Evolutionary conservation across 2,797 vertebrate species (phyloP), one percentile per base, ranked within the genome.

Genomic region (Acestrorhynchus altus): DNA sequence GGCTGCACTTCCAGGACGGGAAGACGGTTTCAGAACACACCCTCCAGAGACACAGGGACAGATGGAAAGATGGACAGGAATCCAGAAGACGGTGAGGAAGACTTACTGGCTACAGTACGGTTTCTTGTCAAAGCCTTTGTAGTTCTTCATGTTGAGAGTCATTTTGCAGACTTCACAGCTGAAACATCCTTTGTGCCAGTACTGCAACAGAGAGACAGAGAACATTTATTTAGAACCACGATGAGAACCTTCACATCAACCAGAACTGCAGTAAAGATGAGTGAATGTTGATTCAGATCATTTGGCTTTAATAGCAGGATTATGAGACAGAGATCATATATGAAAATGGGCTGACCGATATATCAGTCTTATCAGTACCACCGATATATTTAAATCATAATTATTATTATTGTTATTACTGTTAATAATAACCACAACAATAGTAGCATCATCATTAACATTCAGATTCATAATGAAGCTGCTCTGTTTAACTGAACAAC

Each of bases 101-200:
- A 22, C 98, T 98, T 87, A 99, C 98, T 96, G 97, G 0, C 90
- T 97, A 93, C 98, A 99, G 84, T 99, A 99, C 1, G 98, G 98
- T 86, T 94, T 98, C 94, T 99, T 99, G 86, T 98, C 96, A 2
- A 98, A 99, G 88, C 98, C 98, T 92, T 98, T 98, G 94, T 99
- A 99, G 94, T 96, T 99, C 67, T 95, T 98, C 98, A 99, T 99
- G 90, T 98, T 98, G 72, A 99, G 91, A 42, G 97, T 96, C 98
- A 99, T 98, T 92, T 97, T 98, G 94, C 98, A 99, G 31, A 94
- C 95, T 89, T 99, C 98, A 40, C 98, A 99, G 90, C 96, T 97
- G 94, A 99, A 99, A 79, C 98, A 99, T 68, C 96, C 94, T 90
- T 98, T 99, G 87, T 99, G 98, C 98, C 97, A 99, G 85, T 93